Percentiles rank a stretch among this genome's conserved stretches.
phyloP scores from a whole-genome alignment of 2,113 vertebrate species.

The Elephantulus edwardii region DNA sequence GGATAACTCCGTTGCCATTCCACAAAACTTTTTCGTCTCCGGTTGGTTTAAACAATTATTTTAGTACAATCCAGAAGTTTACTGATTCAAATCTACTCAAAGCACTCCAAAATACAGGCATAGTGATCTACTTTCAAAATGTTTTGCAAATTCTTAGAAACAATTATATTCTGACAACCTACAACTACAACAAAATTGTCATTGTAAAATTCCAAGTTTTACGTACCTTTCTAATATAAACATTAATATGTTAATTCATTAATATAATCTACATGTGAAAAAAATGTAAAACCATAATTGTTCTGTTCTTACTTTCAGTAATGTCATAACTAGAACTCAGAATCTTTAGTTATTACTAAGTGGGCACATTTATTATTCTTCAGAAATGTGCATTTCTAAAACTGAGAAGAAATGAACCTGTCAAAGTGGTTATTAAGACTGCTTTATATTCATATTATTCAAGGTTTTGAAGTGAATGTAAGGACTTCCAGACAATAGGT shows the following conservation, averaged over 20 bases:
- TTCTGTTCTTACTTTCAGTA: neutral
- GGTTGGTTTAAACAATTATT: too few relatives aligned
- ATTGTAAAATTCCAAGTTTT: too few relatives aligned
- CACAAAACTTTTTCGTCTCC: neutral
- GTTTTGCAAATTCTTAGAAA: neutral
- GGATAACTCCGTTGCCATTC: neutral
- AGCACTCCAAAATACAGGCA: neutral
- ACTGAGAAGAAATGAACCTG: neutral
- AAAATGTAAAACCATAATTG: neutral
- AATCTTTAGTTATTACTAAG: neutral
- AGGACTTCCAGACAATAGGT: neutral
- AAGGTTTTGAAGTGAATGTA: conserved; percentile 27
- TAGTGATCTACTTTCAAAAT: neutral
- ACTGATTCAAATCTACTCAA: neutral
- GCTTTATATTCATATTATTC: neutral
- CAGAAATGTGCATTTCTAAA: neutral
- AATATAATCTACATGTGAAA: neutral
- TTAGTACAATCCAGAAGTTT: neutral
- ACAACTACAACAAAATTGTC: neutral
- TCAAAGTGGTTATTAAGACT: neutral
- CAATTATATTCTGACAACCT: neutral
- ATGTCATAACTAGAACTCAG: neutral
- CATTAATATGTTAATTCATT: neutral
- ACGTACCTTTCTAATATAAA: neutral
- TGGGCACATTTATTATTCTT: neutral